phyloP scores from a whole-genome alignment of 1,140 invertebrate genomes.

The Drosophila trapezifrons region DNA sequence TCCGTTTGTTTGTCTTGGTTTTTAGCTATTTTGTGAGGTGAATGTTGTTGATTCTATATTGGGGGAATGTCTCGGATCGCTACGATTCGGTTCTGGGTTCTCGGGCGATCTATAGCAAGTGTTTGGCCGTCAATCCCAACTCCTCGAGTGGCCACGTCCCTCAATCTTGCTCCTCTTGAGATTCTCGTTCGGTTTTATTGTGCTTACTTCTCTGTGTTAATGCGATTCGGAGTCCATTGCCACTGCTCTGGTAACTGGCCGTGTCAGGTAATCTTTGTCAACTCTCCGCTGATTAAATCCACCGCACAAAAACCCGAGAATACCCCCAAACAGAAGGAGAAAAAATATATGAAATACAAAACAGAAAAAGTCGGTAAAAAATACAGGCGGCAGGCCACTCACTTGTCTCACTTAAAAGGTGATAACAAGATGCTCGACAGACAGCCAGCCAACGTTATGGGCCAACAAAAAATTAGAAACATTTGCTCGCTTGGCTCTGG shows the following conservation, averaged over 20 bases:
- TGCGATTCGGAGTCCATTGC: slow-evolving; percentile 40
- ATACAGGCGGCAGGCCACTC: slow-evolving; percentile 60
- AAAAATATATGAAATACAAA: neutral
- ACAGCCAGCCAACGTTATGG: slow-evolving; percentile 9
- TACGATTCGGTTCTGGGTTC: neutral
- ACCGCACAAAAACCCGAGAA: slow-evolving; percentile 26
- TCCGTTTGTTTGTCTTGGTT: slow-evolving; percentile 58
- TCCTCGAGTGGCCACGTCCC: slow-evolving; percentile 33
- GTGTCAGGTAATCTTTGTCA: slow-evolving; percentile 81
- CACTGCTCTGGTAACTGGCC: slow-evolving; percentile 66
- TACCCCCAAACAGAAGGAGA: neutral
- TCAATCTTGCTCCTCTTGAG: slow-evolving; percentile 35
- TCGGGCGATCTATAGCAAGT: slow-evolving; percentile 57
- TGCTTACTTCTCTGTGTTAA: slow-evolving; percentile 16
- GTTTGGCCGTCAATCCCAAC: slow-evolving; percentile 52
- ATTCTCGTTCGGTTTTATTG: slow-evolving; percentile 21
- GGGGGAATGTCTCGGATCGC: slow-evolving; percentile 45
- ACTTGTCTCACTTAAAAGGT: slow-evolving; percentile 81
- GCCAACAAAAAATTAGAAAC: slow-evolving; percentile 31
- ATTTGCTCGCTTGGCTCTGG: slow-evolving; percentile 48
- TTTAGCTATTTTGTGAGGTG: slow-evolving; percentile 43
- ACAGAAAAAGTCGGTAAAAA: neutral
- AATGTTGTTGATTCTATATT: slow-evolving; percentile 75
- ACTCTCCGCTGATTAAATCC: slow-evolving; percentile 69
- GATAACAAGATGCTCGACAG: slow-evolving; percentile 78